phyloP scores from a whole-genome alignment of 2,888 invertebrate species.

The Dolichomitus sp. region DNA sequence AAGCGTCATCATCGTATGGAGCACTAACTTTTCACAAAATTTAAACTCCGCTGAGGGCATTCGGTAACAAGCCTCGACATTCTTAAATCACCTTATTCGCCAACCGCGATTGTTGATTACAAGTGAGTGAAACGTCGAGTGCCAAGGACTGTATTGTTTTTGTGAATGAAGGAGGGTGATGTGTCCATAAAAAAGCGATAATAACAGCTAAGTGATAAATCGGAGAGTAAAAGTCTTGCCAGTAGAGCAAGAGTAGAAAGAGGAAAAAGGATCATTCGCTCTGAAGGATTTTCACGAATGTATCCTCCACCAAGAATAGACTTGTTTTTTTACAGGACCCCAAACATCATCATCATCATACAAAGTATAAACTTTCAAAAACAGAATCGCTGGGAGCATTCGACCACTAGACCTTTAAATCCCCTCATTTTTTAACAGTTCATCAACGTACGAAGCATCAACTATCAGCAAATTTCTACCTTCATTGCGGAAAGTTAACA shows the following conservation, averaged over 20 bases:
- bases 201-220: slow-evolving; percentile 56
- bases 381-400: no score
- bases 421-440: no score
- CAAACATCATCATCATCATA: no score
- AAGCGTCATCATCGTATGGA: background rate
- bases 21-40: background rate
- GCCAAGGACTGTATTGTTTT: slow-evolving; percentile 21
- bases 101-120: background rate
- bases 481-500: no score
- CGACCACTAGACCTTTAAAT: no score
- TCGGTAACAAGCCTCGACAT: background rate
- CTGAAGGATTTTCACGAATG: no score
- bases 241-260: slow-evolving; percentile 10
- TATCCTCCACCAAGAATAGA: no score
- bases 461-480: no score
- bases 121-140: slow-evolving; percentile 40
- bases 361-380: no score
- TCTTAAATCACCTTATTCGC: background rate
- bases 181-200: slow-evolving; percentile 16
- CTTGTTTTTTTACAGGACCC: no score
- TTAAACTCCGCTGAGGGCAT: background rate
- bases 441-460: no score
- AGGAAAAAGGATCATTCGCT: background rate
- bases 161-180: background rate
- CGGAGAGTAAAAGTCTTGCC: slow-evolving; percentile 5